Percentiles rank a stretch among this genome's conserved stretches.
phyloP scores from a whole-genome alignment of 2,113 vertebrate genomes.

The Indri indri region DNA sequence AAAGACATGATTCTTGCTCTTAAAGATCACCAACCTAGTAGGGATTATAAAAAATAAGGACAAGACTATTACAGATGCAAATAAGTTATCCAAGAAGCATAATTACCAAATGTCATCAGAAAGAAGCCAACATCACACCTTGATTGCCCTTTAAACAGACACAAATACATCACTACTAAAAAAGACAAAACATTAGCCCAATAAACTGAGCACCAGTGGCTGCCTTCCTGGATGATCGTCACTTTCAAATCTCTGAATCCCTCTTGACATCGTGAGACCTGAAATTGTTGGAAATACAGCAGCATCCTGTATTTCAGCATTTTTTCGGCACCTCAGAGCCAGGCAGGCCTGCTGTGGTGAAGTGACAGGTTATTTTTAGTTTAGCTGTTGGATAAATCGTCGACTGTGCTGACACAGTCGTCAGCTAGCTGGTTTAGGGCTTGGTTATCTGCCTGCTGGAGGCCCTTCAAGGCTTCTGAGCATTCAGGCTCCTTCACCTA shows the following conservation, averaged over 20 bases:
- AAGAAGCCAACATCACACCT: not conserved
- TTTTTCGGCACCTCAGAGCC: slow-evolving; percentile 3
- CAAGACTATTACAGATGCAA: not conserved
- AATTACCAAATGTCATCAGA: not conserved
- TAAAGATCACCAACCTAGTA: not conserved
- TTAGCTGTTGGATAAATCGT: slow-evolving; percentile 27
- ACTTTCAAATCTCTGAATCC: not conserved
- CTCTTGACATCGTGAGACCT: not conserved
- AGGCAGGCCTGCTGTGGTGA: not conserved
- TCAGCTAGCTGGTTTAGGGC: slow-evolving; percentile 23
- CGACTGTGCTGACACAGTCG: not conserved
- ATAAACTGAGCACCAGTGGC: accelerated
- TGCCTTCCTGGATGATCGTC: not conserved
- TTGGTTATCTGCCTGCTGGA: not conserved
- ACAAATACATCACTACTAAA: not conserved
- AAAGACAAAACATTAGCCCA: not conserved
- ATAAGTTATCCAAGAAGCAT: not conserved
- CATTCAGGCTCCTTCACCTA: not conserved
- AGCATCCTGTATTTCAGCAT: not conserved
- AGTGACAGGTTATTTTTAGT: slow-evolving; percentile 62
- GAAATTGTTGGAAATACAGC: not conserved
- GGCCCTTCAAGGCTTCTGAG: not conserved
- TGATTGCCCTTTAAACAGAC: not conserved
- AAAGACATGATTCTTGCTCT: not conserved
- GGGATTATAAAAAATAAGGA: not conserved